Evolutionary conservation across 2,888 invertebrate species (phyloP), one percentile per base, ranked within the genome.

Genomic region (Caenorhabditis panamensis): DNA sequence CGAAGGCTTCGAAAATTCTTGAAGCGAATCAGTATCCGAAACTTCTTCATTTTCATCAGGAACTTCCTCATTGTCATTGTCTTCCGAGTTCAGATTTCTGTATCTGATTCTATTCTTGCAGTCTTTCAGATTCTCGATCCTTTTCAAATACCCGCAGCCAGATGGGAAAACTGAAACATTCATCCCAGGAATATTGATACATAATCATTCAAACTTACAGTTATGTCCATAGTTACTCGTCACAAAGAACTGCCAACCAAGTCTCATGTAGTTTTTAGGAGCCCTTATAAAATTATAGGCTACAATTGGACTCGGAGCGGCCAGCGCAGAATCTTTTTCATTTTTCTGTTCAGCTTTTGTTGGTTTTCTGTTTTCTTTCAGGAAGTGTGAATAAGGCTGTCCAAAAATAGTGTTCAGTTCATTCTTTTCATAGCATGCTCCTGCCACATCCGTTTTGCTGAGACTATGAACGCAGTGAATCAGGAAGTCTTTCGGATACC

Each of bases 181-280:
- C 22, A 16, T 28, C n/a, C 20, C 2, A 28, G n/a, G n/a, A n/a
- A n/a, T n/a, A 44, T 1, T 63, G 8, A 5, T 18, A 6, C 9
- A 31, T 31, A 31, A n/a, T 31, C 31, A 31, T 31, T 9, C 13
- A 22, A 56, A 56, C 71, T 62, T n/a, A 62, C 71, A 18, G 24
- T 47, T 53, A 18, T 24, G 20, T 2, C 62, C 71, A 62, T 31
- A 71, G 20, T 71, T 71, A 20, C 71, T 71, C 0, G 61, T 49
- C 13, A 71, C 71, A 44, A 62, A 71, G 18, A 18, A n/a, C 18
- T 71, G 53, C 31, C 62, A 61, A 2, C 62, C 62, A n/a, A 71
- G 61, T 28, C 9, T 16, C 71, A 61, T 41, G 18, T 62, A 62
- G 24, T 71, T 71, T n/a, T 22, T 54, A 5, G 71, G 71, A 41